These are phyloP conservation scores for Platysteira castanea DNA, from an alignment of 2,113 vertebrate genomes.

Conservation along the genomic window DNA sequence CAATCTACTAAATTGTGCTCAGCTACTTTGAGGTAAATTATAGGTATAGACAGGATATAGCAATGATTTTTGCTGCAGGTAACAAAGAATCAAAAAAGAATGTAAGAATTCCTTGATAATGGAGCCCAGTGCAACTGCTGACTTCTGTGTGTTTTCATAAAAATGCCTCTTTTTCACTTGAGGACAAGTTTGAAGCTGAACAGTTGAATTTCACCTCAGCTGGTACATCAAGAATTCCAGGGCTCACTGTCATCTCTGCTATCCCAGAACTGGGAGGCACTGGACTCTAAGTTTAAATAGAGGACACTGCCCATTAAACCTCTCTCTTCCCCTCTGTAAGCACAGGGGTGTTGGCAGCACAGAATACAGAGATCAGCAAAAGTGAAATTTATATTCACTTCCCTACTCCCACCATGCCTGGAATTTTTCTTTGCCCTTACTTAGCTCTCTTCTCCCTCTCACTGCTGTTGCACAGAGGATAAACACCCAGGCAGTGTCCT, in stretches of 20 bases:
- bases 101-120: background rate
- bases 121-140: background rate
- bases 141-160: background rate
- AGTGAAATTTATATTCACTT: background rate
- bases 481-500: background rate
- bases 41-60: background rate
- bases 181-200: background rate
- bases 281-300: background rate
- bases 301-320: background rate
- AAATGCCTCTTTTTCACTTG: background rate
- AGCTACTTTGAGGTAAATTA: background rate
- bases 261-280: background rate
- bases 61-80: background rate
- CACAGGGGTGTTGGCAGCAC: background rate
- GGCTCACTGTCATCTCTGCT: background rate
- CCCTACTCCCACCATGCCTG: background rate
- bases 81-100: background rate
- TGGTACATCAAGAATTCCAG: background rate
- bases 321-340: background rate
- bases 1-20: background rate
- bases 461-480: background rate
- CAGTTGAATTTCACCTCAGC: background rate
- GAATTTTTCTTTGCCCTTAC: background rate
- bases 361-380: background rate
- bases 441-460: background rate